Evolutionary conservation across 2,888 invertebrate species (phyloP), one percentile per base, ranked within the genome.

Genomic region (Stramonita haemastoma): DNA sequence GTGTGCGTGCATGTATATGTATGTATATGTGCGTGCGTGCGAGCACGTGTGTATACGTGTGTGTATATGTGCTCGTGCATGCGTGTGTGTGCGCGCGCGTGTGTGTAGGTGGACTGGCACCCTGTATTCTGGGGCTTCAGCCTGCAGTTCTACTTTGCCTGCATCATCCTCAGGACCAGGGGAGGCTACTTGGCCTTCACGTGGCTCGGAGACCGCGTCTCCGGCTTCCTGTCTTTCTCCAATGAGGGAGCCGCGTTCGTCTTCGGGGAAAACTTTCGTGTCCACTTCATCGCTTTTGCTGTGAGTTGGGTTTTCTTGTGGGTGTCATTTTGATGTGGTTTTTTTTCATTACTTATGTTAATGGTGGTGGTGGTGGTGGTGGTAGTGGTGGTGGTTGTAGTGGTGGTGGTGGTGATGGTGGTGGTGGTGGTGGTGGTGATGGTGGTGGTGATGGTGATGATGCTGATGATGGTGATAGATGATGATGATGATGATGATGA

Each of bases 191-290:
- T 96, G 0, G 97, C 98, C 2, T 97, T 98, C 92, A 95, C 97
- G 89, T 98, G 98, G 95, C 96, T 98, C 87, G 97, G 98, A 0
- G 96, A 96, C 89, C 97, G 97, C 96, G 97, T 98, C 0, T 97
- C 98, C 0, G 97, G 97, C 0, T 99, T 99, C 95, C 96, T 99
- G 89, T 96, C 97, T 1, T 98, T 97, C 95, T 97, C 98, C 0
- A 97, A 97, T 89, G 97, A 97, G 0, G 99, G 99, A 0, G 97
- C 98, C 0, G 96, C 96, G 0, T 99, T 99, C 95, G 98, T 98
- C 0, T 99, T 98, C 94, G 98, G 98, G 17, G 92, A 93, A 17
- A 90, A 26, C 2, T 94, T 92, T 83, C 73, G n/a, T 1, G 91
- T 96, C 96, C 90, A 97, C 97, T 46, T 96, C 87, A 99, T 99